phyloP scores from a whole-genome alignment of 2,888 invertebrate genomes.

The Scaptomyza caliginosa region DNA sequence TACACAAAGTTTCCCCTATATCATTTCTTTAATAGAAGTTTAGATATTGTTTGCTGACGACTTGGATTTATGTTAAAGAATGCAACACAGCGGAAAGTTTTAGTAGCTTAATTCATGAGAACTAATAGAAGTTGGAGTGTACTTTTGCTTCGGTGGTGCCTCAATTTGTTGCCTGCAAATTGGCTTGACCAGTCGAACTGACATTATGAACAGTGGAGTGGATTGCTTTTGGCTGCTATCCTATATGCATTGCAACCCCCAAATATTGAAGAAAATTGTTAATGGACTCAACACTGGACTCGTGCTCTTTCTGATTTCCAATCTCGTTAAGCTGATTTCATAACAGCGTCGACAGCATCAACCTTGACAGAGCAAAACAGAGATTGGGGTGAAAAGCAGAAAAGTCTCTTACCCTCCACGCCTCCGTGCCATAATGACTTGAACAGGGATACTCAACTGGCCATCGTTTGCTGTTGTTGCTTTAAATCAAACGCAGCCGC shows the following conservation, averaged over 20 bases:
- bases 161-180: conserved; percentile 73
- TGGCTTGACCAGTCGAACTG: conserved; percentile 68
- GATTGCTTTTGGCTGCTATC: conserved; percentile 6
- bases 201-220: conserved; percentile 22
- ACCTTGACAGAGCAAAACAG: conserved; percentile 1
- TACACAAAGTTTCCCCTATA: conserved; percentile 24
- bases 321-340: conserved; percentile 78
- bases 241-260: conserved; percentile 44
- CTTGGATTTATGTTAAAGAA: conserved; percentile 63
- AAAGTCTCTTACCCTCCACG: conserved; percentile 2
- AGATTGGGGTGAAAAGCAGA: conserved; percentile 3
- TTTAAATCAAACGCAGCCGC: conserved; percentile 73
- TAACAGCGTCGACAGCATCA: conserved; percentile 56
- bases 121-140: conserved; percentile 10
- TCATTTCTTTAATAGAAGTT: conserved; percentile 41
- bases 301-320: conserved; percentile 62
- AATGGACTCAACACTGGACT: conserved; percentile 29
- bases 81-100: conserved; percentile 68
- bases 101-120: conserved; percentile 50
- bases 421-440: conserved; percentile 45
- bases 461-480: conserved; percentile 55
- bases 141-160: conserved; percentile 53
- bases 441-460: conserved; percentile 49
- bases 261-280: conserved; percentile 19
- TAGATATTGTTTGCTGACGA: conserved; percentile 41